Conservation (phyloP, 1,140 invertebrate genomes). For the Drosophila lacteicornis region DNA sequence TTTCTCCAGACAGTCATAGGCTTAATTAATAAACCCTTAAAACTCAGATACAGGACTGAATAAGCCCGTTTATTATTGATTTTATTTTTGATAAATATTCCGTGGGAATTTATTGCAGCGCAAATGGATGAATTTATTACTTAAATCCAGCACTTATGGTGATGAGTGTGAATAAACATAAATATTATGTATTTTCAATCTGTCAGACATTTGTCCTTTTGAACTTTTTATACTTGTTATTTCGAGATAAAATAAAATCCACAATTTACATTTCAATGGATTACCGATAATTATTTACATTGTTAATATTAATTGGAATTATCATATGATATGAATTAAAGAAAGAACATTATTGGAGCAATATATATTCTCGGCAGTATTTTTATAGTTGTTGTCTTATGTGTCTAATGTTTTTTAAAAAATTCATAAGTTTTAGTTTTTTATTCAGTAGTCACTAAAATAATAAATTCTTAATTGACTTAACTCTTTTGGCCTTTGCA, state of each 20-base stretch:
- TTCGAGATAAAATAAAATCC: neutral
- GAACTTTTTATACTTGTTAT: neutral
- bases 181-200: neutral
- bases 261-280: neutral
- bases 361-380: neutral
- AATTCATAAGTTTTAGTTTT: no score
- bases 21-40: conserved; percentile 2
- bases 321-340: neutral
- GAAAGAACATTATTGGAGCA: neutral
- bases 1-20: neutral
- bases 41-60: neutral
- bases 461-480: neutral
- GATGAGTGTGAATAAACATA: neutral
- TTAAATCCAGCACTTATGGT: neutral
- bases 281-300: neutral
- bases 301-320: neutral
- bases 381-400: no score
- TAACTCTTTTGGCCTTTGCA: no score
- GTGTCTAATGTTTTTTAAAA: no score
- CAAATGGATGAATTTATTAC: no score
- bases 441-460: neutral
- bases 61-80: neutral
- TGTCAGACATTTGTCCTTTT: neutral
- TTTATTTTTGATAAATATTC: neutral
- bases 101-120: neutral